These are phyloP conservation scores for Hemicrepidius hirtus DNA, from an alignment of 2,888 invertebrate species.

Conservation along the genomic window DNA sequence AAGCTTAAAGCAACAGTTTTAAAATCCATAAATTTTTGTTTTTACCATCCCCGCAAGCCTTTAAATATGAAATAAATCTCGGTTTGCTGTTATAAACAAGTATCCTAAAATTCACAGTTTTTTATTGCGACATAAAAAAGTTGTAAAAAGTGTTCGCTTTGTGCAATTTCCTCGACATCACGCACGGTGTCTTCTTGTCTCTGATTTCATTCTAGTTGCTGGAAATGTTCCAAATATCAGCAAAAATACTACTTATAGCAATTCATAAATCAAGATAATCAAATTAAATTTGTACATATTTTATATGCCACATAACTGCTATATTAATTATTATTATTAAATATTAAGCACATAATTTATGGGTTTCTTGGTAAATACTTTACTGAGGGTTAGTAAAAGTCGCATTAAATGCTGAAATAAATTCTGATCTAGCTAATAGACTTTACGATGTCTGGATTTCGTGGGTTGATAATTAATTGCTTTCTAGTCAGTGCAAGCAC, in stretches of 20 bases:
- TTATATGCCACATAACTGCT: background rate
- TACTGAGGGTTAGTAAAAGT: background rate
- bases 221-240: slow-evolving; percentile 21
- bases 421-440: background rate
- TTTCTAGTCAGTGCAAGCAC: no score
- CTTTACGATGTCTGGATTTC: background rate
- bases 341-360: slow-evolving; percentile 5
- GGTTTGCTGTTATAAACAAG: slow-evolving; percentile 26
- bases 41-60: slow-evolving; percentile 3
- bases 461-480: no score
- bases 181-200: slow-evolving; percentile 11
- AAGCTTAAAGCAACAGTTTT: slow-evolving; percentile 18
- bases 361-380: background rate
- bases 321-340: background rate
- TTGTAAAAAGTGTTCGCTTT: slow-evolving; percentile 33
- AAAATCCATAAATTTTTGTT: slow-evolving; percentile 23
- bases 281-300: background rate
- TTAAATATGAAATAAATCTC: slow-evolving; percentile 30
- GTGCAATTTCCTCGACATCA: slow-evolving; percentile 17
- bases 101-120: slow-evolving; percentile 25
- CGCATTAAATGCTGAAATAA: slow-evolving; percentile 17
- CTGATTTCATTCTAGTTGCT: background rate
- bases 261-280: slow-evolving; percentile 33
- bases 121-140: slow-evolving; percentile 35
- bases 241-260: slow-evolving; percentile 1